Base-by-base conservation (phyloP, 2,113 vertebrate species). In the Acanthisitta chloris region DNA sequence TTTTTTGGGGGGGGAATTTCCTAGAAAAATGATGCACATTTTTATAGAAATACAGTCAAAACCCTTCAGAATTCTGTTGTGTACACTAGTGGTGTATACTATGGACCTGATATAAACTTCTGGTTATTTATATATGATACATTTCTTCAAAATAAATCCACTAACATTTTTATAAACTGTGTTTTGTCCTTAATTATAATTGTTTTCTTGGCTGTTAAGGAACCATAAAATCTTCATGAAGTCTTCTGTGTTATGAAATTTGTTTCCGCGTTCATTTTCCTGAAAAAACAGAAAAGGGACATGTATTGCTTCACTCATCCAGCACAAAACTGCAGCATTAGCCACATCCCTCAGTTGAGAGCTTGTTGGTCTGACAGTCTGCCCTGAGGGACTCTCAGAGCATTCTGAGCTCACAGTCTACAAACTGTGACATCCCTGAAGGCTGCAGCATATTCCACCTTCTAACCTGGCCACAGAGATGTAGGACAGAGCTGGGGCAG, bases 51-150 rank as follows among this genome's bases (percentile, higher is more conserved):
- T 42, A 66, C 8, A 70, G 12, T 8, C 13, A 14, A 31, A 7
- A 1, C 0, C 0, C 1, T 3, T 3, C 26, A n/a, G 24, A 64
- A 59, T 72, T 94, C 52, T 59, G 4, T 61, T 46, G 18, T 14
- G 23, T 46, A 29, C 8, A 31, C 4, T 70, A n/a, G 11, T 5
- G 2, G 2, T 70, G 33, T 14, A 15, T 52, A 43, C 16, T 69
- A 4, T 33, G 23, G 31, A 38, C 48, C 42, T 42, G 5, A 10
- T 45, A 54, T 36, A 65, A 81, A n/a, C 4, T 28, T 59, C 65
- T 3, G 3, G 31, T 24, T 33, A 55, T 67, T 58, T 79, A 74
- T 67, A 62, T 57, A 40, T 34, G 3, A 49, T 17, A 29, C 4
- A 62, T 42, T n/a, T 69, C 42, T 57, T 69, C 10, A 9, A 77